Conservation (phyloP, 2,113 vertebrate species). For the Aix galericulata region DNA sequence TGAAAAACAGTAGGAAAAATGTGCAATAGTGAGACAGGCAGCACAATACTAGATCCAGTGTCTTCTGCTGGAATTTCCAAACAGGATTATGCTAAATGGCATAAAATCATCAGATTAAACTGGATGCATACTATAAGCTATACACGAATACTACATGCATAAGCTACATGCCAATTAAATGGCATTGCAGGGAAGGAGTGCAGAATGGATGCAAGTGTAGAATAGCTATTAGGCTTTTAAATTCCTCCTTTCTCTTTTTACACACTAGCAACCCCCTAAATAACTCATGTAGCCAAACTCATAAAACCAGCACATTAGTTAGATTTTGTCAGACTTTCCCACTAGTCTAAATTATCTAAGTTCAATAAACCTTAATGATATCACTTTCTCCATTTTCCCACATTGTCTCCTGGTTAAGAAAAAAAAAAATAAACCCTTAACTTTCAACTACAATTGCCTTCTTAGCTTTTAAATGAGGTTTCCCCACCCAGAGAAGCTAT, state of each 20-base stretch:
- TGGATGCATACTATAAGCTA: not conserved
- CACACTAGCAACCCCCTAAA: not conserved
- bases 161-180: not conserved
- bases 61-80: not conserved
- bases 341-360: not conserved
- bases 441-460: not conserved
- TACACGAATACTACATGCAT: not conserved
- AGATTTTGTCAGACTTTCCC: not conserved
- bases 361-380: not conserved
- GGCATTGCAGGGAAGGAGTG: not conserved
- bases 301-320: not conserved
- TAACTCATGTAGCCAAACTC: not conserved
- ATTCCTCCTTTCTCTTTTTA: not conserved
- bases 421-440: not conserved
- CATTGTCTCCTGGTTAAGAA: not conserved
- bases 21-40: not conserved
- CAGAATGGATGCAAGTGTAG: not conserved
- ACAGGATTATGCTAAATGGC: not conserved
- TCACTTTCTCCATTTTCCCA: not conserved
- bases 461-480: not conserved
- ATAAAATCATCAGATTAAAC: not conserved
- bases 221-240: not conserved
- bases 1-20: not conserved
- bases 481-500: not conserved
- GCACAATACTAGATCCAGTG: not conserved